Evolutionary conservation across 2,797 vertebrate species (phyloP).

Genomic region (Poeciliopsis gracilis): DNA sequence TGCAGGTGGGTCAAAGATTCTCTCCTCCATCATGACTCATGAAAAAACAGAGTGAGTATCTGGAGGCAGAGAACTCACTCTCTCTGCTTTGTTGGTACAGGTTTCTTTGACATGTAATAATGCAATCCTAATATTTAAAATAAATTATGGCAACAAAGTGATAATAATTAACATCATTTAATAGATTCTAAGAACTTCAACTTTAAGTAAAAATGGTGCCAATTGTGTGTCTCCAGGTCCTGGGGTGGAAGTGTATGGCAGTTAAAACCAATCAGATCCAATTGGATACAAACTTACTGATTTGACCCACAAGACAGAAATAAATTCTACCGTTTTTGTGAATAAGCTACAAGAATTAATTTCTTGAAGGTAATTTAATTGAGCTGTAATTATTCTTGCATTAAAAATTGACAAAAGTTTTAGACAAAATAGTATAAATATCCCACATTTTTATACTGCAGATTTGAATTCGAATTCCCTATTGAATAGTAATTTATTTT

Average conservation of each 20-base stretch:
- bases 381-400: neutral
- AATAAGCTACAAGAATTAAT: too few relatives aligned
- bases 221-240: too few relatives aligned
- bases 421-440: neutral
- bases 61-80: neutral
- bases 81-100: neutral
- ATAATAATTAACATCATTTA: too few relatives aligned
- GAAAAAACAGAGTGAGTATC: conserved; percentile 5
- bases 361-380: neutral
- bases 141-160: too few relatives aligned
- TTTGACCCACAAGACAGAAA: too few relatives aligned
- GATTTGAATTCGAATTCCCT: neutral
- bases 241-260: too few relatives aligned
- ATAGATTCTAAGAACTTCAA: neutral
- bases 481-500: neutral
- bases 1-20: conserved; percentile 12
- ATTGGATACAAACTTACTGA: too few relatives aligned
- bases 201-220: neutral
- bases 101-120: neutral
- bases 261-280: too few relatives aligned
- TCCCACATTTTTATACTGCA: neutral
- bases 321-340: too few relatives aligned
- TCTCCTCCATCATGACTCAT: conserved; percentile 6
- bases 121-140: neutral
- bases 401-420: neutral